Conservation (phyloP, 1,140 invertebrate species). For the Brachionus calyciflorus region DNA sequence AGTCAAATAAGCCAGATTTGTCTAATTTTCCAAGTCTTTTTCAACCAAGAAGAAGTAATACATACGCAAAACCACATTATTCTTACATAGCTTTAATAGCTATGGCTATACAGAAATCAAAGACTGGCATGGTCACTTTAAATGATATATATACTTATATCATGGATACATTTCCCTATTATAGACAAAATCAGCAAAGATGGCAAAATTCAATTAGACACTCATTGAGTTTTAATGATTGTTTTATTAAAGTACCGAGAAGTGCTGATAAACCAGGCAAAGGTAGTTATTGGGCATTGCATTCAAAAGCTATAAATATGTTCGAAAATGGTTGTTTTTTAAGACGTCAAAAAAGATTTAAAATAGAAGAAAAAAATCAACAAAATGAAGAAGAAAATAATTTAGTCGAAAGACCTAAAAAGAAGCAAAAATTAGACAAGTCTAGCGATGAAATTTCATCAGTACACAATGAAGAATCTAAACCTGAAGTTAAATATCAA, state of each 20-base stretch:
- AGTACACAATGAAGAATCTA: no score
- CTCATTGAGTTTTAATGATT: conserved; percentile 89
- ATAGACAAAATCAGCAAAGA: conserved; percentile 89
- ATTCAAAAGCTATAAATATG: conserved; percentile 98
- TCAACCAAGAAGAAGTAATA: conserved; percentile 27
- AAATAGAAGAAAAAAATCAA: conserved; percentile 58
- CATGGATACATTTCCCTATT: conserved; percentile 88
- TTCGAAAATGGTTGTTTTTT: conserved; percentile 99
- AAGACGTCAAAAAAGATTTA: conserved; percentile 92
- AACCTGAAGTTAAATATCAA: no score
- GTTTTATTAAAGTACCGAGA: conserved; percentile 95
- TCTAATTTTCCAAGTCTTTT: not conserved
- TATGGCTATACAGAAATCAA: conserved; percentile 97
- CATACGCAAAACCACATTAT: conserved; percentile 68
- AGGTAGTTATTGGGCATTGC: conserved; percentile 95
- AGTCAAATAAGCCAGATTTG: not conserved
- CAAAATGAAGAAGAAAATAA: no score
- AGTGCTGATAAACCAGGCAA: conserved; percentile 94
- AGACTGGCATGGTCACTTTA: conserved; percentile 90
- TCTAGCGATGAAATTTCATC: no score
- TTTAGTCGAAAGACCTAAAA: no score
- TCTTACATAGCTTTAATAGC: conserved; percentile 98
- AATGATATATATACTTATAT: conserved; percentile 99
- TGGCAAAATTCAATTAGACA: conserved; percentile 99
- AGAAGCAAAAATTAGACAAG: no score